Evolutionary conservation across 2,888 invertebrate species (phyloP), one percentile per base, ranked within the genome.

Genomic region (Gastrophysa polygoni): DNA sequence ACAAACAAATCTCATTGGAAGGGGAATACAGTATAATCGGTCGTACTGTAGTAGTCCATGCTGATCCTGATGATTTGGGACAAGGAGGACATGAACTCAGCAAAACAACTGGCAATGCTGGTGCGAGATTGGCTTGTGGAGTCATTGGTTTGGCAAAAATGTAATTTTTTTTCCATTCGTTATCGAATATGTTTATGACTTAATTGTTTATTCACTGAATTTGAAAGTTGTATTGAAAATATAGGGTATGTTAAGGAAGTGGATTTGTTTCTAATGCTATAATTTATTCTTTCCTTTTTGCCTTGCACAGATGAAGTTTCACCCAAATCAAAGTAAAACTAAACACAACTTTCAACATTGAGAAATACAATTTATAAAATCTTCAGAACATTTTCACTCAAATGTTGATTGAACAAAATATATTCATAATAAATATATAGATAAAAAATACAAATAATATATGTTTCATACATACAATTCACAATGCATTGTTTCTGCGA

Each of bases 51-150:
- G 95, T 95, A 48, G 92, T 97, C 6, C 97, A 98, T 80, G 96
- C 92, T 44, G 96, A 96, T 82, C 88, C 89, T 0, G 98, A 98
- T 83, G 98, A 98, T 82, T 83, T 97, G 63, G 97, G 97, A n/a
- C 82, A 89, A 66, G 96, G 96, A 28, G 96, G 95, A 0, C 93
- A 95, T 76, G 95, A 96, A 77, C 84, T 95, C 68, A 96, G 96
- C 84, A 91, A 91, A 83, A 89, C 91, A 3, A 98, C 97, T 11
- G 98, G 98, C 59, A 96, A 98, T 82, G 96, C 98, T 56, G 98
- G 98, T 1, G 93, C 89, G 16, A 89, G 97, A 70, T 83, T 92
- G 68, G 94, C 93, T 43, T 95, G 95, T 77, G 95, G 95, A 8
- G 92, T 96, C 64, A 92, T 95, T 79, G 95, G 95, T 44, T 82